Evolutionary conservation across 2,888 invertebrate species (phyloP).

Genomic region (Argyresthia albistria): DNA sequence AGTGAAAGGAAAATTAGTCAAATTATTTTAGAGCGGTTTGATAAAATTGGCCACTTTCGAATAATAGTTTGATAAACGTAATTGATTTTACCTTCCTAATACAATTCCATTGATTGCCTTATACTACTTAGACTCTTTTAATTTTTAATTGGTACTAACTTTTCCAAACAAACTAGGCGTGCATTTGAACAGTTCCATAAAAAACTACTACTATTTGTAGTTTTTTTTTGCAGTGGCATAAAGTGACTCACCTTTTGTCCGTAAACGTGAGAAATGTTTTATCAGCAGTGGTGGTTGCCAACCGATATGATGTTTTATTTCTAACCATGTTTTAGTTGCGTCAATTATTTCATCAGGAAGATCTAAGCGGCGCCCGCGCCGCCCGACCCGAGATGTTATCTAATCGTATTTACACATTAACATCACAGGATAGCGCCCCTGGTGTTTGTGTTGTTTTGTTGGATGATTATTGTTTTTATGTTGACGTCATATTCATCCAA

Average conservation of each 20-base stretch:
- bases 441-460: conserved; percentile 9
- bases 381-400: conserved; percentile 16
- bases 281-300: conserved; percentile 7
- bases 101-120: too few species aligned
- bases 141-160: too few species aligned
- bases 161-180: too few species aligned
- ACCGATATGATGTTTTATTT: conserved; percentile 20
- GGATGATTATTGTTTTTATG: not conserved
- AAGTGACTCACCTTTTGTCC: not conserved
- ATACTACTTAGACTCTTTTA: too few species aligned
- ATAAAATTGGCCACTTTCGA: too few species aligned
- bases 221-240: not conserved
- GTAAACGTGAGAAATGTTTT: conserved; percentile 2
- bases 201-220: too few species aligned
- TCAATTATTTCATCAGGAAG: conserved; percentile 57
- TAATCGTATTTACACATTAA: conserved; percentile 33
- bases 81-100: too few species aligned
- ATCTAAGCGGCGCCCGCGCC: conserved; percentile 24
- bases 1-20: conserved; percentile 29
- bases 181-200: too few species aligned
- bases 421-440: conserved; percentile 21
- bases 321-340: conserved; percentile 32
- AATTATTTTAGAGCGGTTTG: not conserved
- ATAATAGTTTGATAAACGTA: too few species aligned
- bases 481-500: not conserved